Evolutionary conservation across 2,888 invertebrate genomes (phyloP).

Genomic region (Vannuccia rotundouncinata): DNA sequence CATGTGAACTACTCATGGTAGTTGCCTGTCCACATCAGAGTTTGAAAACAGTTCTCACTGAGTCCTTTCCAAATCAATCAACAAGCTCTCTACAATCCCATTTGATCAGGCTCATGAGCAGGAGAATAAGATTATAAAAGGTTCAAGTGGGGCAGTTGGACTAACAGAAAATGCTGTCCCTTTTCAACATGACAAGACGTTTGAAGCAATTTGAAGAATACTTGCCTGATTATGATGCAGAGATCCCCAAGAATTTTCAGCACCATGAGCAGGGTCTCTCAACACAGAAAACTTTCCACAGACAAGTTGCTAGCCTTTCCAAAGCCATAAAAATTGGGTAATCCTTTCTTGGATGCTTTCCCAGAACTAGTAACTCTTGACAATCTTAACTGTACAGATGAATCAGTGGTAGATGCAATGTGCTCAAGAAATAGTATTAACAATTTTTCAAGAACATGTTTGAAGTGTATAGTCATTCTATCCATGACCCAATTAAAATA

Average conservation of each 20-base stretch:
- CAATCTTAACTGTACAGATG: conserved; percentile 29
- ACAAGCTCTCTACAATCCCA: conserved; percentile 12
- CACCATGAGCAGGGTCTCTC: conserved; percentile 41
- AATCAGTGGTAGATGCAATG: conserved; percentile 31
- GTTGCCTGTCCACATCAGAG: conserved; percentile 39
- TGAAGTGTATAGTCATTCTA: conserved; percentile 34
- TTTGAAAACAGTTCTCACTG: conserved; percentile 32
- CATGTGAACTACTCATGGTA: conserved; percentile 4
- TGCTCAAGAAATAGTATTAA: conserved; percentile 35
- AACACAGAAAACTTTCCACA: conserved; percentile 39
- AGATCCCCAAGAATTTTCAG: conserved; percentile 1
- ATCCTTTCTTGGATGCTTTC: conserved; percentile 38
- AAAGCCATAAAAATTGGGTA: conserved; percentile 38
- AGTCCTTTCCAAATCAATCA: background rate
- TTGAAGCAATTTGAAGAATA: conserved; percentile 39
- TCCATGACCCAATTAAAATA: conserved; percentile 36
- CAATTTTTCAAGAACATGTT: conserved; percentile 32
- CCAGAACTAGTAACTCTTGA: conserved; percentile 38
- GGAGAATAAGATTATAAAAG: conserved; percentile 10
- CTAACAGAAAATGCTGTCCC: background rate
- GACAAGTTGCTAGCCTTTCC: conserved; percentile 36
- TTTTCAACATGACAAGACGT: conserved; percentile 36
- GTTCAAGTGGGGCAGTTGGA: background rate
- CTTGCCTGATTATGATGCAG: conserved; percentile 32
- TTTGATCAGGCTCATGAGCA: conserved; percentile 26